Evolutionary conservation across 1,140 invertebrate genomes (phyloP).

Genomic region (Cardiocondyla obscurior): DNA sequence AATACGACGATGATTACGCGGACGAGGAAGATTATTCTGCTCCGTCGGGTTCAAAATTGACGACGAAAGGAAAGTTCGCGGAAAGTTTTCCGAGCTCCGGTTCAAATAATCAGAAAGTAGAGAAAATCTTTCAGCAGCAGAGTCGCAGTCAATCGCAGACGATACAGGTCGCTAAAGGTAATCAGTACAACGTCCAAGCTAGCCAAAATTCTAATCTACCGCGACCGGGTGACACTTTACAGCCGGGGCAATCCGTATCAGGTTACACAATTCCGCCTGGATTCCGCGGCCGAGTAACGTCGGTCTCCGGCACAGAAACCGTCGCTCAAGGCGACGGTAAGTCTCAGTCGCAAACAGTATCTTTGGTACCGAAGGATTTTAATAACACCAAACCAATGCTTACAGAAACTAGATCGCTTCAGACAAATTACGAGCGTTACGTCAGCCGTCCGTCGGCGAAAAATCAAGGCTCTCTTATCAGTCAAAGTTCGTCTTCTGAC

Average conservation of each 20-base stretch:
- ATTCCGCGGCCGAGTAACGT: conserved; percentile 87
- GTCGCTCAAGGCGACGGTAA: conserved; percentile 84
- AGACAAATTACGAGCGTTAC: conserved; percentile 64
- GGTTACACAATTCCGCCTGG: conserved; percentile 88
- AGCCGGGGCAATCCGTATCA: conserved; percentile 86
- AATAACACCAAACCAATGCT: conserved; percentile 60
- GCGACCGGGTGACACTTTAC: conserved; percentile 84
- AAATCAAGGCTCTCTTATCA: not conserved
- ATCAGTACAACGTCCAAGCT: conserved; percentile 76
- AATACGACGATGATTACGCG: conserved; percentile 80
- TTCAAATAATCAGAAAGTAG: conserved; percentile 9
- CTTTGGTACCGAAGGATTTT: conserved; percentile 83
- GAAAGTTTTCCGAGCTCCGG: not conserved
- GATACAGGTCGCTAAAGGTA: conserved; percentile 66
- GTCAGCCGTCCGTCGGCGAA: conserved; percentile 24
- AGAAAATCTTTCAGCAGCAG: conserved; percentile 26
- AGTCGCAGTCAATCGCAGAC: conserved; percentile 72
- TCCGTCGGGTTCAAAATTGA: not conserved
- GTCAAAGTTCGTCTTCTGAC: conserved; percentile 6
- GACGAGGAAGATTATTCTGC: conserved; percentile 73
- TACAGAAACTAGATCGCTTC: conserved; percentile 74
- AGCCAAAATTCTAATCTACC: conserved; percentile 72
- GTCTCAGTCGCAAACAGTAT: conserved; percentile 87
- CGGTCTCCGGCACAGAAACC: conserved; percentile 86
- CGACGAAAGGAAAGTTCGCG: conserved; percentile 10